Base-by-base conservation (phyloP, 2,888 invertebrate species). In the Platycheirus rosarum region DNA sequence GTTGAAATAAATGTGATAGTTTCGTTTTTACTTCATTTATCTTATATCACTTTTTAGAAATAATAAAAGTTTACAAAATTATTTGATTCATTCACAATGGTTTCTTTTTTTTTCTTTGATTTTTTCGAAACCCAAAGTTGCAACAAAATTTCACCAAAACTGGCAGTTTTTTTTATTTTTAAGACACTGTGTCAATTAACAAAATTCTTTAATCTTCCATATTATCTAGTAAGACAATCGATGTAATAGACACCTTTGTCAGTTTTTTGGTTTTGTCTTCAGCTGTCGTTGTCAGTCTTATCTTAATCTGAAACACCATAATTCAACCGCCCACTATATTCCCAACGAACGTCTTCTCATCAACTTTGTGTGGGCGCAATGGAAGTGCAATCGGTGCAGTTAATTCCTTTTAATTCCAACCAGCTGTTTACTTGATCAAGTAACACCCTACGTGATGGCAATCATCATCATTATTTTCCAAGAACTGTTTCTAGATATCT, bases 291-390 rank as follows among this genome's bases (percentile, higher is more conserved):
- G 11, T 23, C 11, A 4, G 0, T 8, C 8, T 37, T 23, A 13
- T 23, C 20, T 40, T 0, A 40, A 23, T 40, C 23, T 23, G 55
- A 2, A 8, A n/a, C n/a, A 37, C 23, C 37, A 55, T 55, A 20
- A 37, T 37, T 4, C 9, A 55, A 20, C 5, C 23, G 14, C 35
- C 55, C 55, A 55, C 55, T 1, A 55, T 40, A 11, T 11, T 26
- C n/a, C 23, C 55, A 46, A 13, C 18, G 13, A 57, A 14, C 18
- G 20, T 14, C 57, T 40, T 40, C 40, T 26, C 14, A 14, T 40
- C 23, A 23, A 23, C 13, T 14, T 26, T 35, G 57, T 57, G 57
- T 57, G 26, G 57, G 57, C 4, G 23, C 23, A 1, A 57, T 37
- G 23, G 2, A 37, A 53, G 1, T 35, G 35, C 53, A 35, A 51